These are phyloP conservation scores for Formica exsecta DNA, from an alignment of 1,140 invertebrate genomes.

Conservation along the genomic window DNA sequence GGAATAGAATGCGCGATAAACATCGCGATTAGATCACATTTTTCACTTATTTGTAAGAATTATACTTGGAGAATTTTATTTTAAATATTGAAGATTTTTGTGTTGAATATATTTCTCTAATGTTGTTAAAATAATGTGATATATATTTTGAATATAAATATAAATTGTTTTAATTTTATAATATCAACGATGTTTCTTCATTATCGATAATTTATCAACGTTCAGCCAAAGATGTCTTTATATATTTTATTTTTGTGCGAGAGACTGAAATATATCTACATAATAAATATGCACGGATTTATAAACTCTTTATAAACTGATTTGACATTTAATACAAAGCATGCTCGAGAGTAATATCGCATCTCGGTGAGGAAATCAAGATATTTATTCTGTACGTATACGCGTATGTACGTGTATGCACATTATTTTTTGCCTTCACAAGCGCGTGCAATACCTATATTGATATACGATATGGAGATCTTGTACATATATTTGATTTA, in stretches of 20 bases:
- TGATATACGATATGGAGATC: neutral
- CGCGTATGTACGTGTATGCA: neutral
- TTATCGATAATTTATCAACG: constrained; percentile 4
- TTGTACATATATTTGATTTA: constrained; percentile 22
- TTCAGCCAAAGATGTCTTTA: neutral
- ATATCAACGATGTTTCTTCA: neutral
- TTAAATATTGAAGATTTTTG: neutral
- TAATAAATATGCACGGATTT: constrained; percentile 7
- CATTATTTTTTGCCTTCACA: constrained; percentile 9
- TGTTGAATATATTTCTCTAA: neutral
- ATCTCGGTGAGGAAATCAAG: constrained; percentile 10
- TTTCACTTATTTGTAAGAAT: neutral
- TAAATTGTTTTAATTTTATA: constrained; percentile 25
- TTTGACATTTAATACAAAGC: constrained; percentile 33
- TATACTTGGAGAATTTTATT: constrained; percentile 23
- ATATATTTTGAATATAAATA: neutral
- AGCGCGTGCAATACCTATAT: neutral
- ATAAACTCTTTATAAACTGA: constrained; percentile 21
- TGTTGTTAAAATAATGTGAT: neutral
- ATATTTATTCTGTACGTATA: constrained; percentile 21
- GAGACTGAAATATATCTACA: constrained; percentile 1
- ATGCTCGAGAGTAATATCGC: constrained; percentile 17
- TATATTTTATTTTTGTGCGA: neutral
- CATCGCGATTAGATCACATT: neutral
- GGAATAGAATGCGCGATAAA: neutral